phyloP scores from a whole-genome alignment of 2,888 invertebrate genomes.

The Pseudococcus jackbeardsleyi region DNA sequence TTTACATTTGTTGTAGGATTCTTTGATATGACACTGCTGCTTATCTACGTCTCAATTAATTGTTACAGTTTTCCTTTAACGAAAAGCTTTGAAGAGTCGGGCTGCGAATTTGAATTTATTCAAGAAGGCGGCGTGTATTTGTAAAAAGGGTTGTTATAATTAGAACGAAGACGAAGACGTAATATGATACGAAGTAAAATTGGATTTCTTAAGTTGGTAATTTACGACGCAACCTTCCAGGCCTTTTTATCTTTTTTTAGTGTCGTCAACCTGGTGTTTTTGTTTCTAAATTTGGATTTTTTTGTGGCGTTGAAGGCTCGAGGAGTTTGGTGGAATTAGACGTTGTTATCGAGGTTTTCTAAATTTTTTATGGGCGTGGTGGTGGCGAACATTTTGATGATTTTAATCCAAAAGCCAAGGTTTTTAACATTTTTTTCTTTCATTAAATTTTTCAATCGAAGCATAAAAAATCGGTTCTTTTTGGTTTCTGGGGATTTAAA shows the following conservation, averaged over 20 bases:
- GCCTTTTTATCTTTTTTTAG: not conserved
- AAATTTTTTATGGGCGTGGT: too few species aligned
- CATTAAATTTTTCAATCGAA: too few species aligned
- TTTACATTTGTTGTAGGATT: not conserved
- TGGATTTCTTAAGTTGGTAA: not conserved
- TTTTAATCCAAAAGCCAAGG: too few species aligned
- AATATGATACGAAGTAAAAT: not conserved
- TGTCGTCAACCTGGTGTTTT: not conserved
- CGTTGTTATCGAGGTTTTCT: too few species aligned
- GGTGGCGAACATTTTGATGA: too few species aligned
- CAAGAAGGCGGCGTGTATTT: not conserved
- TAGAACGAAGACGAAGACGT: not conserved
- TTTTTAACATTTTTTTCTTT: too few species aligned
- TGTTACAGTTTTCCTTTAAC: constrained; percentile 1
- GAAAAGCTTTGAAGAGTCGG: constrained; percentile 23
- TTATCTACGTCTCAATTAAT: constrained; percentile 31
- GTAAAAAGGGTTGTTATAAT: constrained; percentile 30
- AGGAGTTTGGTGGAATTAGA: too few species aligned
- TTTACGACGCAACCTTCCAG: not conserved
- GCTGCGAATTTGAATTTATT: constrained; percentile 32
- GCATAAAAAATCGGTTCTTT: too few species aligned
- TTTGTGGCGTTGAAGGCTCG: too few species aligned
- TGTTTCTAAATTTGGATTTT: not conserved
- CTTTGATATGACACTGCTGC: constrained; percentile 22
- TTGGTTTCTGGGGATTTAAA: too few species aligned